These are phyloP conservation scores for Cyrtodaria siliqua DNA, from an alignment of 2,888 invertebrate genomes.

Conservation along the genomic window DNA sequence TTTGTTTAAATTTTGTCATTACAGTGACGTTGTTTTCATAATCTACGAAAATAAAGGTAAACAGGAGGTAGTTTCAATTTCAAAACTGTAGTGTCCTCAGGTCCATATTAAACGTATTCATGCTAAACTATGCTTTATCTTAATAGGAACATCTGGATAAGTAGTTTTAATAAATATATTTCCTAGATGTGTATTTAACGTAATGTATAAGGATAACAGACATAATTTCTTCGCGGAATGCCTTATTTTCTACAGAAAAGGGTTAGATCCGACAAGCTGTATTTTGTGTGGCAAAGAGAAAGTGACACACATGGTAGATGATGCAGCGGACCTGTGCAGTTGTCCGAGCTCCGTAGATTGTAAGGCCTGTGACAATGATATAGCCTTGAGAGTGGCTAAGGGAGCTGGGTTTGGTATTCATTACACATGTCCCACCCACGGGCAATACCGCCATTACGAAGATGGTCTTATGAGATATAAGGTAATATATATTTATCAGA, in stretches of 20 bases:
- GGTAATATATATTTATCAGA: conserved; percentile 58
- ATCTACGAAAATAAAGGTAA: too few species aligned
- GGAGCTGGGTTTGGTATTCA: conserved; percentile 20
- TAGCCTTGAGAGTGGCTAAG: conserved; percentile 9
- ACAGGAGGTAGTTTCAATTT: too few species aligned
- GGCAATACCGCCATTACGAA: conserved; percentile 72
- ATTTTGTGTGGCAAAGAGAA: conserved; percentile 63
- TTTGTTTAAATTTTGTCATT: too few species aligned
- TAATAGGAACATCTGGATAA: too few species aligned
- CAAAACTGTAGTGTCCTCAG: too few species aligned
- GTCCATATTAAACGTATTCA: too few species aligned
- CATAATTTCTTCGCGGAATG: not conserved
- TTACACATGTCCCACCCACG: conserved; percentile 69
- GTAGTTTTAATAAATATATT: too few species aligned
- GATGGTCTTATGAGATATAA: conserved; percentile 75
- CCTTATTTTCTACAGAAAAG: conserved; percentile 33
- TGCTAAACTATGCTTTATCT: too few species aligned
- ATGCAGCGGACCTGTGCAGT: conserved; percentile 9
- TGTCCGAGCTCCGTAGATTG: conserved; percentile 57
- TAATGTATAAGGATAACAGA: too few species aligned
- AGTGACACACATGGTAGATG: not conserved
- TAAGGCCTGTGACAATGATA: conserved; percentile 57
- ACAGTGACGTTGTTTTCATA: too few species aligned
- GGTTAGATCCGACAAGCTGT: conserved; percentile 43
- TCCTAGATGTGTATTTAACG: too few species aligned